Conservation (phyloP, 1,140 invertebrate genomes). For the Aphelinus certus region DNA sequence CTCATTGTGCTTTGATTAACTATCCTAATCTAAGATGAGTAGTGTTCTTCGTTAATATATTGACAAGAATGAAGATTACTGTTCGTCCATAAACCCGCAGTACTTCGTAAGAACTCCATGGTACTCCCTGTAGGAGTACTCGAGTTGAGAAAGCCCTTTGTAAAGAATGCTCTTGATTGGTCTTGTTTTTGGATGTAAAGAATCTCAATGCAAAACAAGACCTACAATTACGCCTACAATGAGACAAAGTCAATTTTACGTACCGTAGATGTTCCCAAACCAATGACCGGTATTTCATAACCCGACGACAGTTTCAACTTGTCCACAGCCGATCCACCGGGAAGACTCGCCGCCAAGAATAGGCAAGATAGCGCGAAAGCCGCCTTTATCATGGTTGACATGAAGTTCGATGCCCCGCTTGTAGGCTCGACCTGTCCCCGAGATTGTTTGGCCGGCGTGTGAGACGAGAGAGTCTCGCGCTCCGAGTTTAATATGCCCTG, state of each 20-base stretch:
- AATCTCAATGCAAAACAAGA: background rate
- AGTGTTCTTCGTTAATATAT: too few relatives aligned
- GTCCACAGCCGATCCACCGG: background rate
- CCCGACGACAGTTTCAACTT: slow-evolving; percentile 52
- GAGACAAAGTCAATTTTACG: slow-evolving; percentile 32
- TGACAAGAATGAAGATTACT: too few relatives aligned
- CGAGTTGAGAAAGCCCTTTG: too few relatives aligned
- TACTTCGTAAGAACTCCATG: too few relatives aligned
- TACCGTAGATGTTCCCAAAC: slow-evolving; percentile 84
- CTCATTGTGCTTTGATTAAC: too few relatives aligned
- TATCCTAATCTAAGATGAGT: too few relatives aligned
- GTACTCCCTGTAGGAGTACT: too few relatives aligned
- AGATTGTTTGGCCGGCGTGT: background rate
- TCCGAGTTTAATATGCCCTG: slow-evolving; percentile 16
- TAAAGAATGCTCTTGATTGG: too few relatives aligned
- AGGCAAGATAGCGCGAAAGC: background rate
- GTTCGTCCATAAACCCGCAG: too few relatives aligned
- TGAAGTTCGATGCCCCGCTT: background rate
- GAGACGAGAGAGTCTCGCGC: slow-evolving; percentile 3
- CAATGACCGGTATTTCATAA: slow-evolving; percentile 76
- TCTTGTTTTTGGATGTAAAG: background rate
- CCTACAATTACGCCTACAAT: background rate
- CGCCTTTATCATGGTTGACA: slow-evolving; percentile 21
- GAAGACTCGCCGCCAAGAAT: background rate
- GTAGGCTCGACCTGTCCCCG: background rate